phyloP scores from a whole-genome alignment of 2,113 vertebrate species.

The Passerina amoena region DNA sequence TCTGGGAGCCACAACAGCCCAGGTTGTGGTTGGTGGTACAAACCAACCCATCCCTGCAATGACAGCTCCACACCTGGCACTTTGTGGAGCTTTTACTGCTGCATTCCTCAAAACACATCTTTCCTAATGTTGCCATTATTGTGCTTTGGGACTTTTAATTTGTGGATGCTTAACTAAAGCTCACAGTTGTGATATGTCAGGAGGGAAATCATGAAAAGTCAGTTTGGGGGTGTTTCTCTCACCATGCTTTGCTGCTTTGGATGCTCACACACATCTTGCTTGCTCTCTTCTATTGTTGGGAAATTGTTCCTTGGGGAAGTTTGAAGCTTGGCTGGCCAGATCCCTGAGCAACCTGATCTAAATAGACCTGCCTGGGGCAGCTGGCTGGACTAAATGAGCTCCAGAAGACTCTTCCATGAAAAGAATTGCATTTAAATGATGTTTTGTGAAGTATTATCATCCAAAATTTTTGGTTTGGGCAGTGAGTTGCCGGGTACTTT shows the following conservation, averaged over 20 bases:
- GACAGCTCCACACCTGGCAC: neutral
- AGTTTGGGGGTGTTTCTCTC: neutral
- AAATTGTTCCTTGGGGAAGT: neutral
- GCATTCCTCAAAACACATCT: neutral
- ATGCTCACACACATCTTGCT: neutral
- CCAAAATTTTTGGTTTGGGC: neutral
- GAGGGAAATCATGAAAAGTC: neutral
- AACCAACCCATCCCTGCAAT: rapidly evolving
- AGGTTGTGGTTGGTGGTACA: rapidly evolving
- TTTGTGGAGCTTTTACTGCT: neutral
- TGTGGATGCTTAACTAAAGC: neutral
- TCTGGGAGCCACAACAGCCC: neutral
- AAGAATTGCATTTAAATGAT: neutral
- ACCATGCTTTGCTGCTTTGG: neutral
- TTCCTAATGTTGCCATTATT: rapidly evolving
- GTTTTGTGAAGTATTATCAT: neutral
- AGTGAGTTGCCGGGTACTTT: neutral
- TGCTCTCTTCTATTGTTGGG: neutral
- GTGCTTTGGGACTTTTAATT: neutral
- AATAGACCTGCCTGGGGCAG: neutral
- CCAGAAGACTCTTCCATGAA: neutral
- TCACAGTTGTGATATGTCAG: neutral
- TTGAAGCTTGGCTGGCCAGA: neutral
- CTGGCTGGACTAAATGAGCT: neutral
- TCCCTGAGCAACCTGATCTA: neutral